Conservation (phyloP, 2,888 invertebrate species). For the Drosophila mimetica region DNA sequence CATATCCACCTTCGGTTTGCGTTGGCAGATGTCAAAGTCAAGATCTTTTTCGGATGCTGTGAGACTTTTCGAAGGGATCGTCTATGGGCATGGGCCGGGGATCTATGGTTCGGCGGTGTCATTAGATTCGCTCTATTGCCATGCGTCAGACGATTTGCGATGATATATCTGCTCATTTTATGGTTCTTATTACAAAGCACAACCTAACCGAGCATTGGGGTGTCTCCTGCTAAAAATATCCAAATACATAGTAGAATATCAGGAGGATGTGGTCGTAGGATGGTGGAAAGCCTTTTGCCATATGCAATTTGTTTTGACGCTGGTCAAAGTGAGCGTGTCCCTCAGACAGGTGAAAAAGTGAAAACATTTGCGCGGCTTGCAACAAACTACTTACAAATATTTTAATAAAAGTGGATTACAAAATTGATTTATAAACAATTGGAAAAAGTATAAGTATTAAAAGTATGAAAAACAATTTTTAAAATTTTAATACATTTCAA, state of each 20-base stretch:
- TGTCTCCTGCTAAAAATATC: conserved; percentile 57
- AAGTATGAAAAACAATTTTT: not conserved
- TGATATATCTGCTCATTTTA: conserved; percentile 73
- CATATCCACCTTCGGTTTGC: conserved; percentile 30
- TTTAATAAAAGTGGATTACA: not conserved
- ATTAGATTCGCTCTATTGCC: conserved; percentile 55
- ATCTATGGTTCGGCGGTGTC: conserved; percentile 15
- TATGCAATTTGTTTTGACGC: conserved; percentile 39
- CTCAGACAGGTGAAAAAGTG: conserved; percentile 57
- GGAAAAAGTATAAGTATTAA: too few species aligned
- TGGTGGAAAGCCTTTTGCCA: conserved; percentile 3
- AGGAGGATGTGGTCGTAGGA: not conserved
- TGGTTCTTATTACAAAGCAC: conserved; percentile 63
- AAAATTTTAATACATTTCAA: too few species aligned
- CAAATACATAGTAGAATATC: conserved; percentile 13
- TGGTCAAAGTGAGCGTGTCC: conserved; percentile 37
- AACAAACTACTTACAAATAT: conserved; percentile 7
- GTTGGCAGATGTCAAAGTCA: conserved; percentile 66
- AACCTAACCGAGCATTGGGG: conserved; percentile 42
- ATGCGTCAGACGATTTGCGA: conserved; percentile 69
- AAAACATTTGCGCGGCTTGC: conserved; percentile 43
- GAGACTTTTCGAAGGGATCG: conserved; percentile 12
- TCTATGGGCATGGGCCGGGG: conserved; percentile 1
- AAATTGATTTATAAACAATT: too few species aligned
- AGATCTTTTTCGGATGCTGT: conserved; percentile 42